Base-by-base conservation (phyloP, 2,888 invertebrate genomes). In the Rutpela maculata region DNA sequence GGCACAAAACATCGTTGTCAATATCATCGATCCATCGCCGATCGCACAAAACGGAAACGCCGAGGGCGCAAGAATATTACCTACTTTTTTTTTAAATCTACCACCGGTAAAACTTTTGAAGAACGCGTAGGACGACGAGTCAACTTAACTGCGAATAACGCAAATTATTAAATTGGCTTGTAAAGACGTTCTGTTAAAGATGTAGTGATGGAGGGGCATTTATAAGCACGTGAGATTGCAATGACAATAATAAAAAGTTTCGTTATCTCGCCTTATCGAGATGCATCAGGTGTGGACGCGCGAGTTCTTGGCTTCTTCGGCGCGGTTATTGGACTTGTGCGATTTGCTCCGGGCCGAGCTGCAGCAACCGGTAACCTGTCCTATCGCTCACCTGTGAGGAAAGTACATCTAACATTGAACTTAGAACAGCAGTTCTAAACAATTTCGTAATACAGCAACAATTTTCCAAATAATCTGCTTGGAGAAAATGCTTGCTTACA, bases 141-240 rank as follows among this genome's bases (percentile, higher is more conserved):
- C 72, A 68, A 78, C 75, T 69, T 76, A 80, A 80, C 80, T 85
- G 85, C 86, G 86, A 87, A 87, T 85, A 87, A 87, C 86, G 86
- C 87, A 88, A 88, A 88, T 88, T 88, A 85, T 83, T 87, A 87
- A 88, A 88, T 88, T 88, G 87, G 86, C 83, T 35, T 82, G 85
- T 84, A 86, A 86, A 86, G 86, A 86, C 84, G 84, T 82, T 85
- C 84, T 85, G 82, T 86, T 82, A 77, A 71, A 70, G 83, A 76
- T 43, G 65, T 26, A 70, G 78, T 35, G 68, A 72, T 74, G 76
- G 80, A 70, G 81, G 80, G 80, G 78, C 66, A 56, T 26, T 22
- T 12, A 15, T 7, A 60, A 69, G 66, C 76, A 71, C 76, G 69
- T 75, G 75, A 75, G 56, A 75, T 26, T 22, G 63, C 63, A 26